Conservation (phyloP, 2,797 vertebrate species). For the Champsocephalus esox region DNA sequence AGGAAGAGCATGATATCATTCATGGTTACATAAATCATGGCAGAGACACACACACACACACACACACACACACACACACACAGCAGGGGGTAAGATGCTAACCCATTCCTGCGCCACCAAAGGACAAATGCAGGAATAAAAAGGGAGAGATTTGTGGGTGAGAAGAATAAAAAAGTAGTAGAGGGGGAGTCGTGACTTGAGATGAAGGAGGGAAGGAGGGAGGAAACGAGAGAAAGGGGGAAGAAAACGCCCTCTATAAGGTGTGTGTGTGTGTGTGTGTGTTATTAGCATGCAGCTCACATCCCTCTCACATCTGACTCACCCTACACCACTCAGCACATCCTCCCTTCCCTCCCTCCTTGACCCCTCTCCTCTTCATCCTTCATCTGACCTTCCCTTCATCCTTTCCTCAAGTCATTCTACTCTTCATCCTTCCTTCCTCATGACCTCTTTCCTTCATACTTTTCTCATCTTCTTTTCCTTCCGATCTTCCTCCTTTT, state of each 20-base stretch:
- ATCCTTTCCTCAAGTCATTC: no score
- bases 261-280: constrained; percentile 23
- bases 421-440: not conserved
- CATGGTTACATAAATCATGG: no score
- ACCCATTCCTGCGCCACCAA: no score
- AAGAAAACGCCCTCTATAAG: constrained; percentile 63
- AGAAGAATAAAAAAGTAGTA: constrained; percentile 22
- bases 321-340: constrained; percentile 45
- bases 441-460: not conserved
- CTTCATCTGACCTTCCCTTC: not conserved
- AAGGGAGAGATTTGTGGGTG: constrained; percentile 45
- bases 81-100: no score
- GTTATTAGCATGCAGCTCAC: constrained; percentile 76
- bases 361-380: not conserved
- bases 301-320: constrained; percentile 75
- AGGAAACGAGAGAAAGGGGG: not conserved
- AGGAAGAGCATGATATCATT: no score
- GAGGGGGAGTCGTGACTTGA: constrained; percentile 51
- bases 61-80: no score
- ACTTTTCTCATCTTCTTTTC: no score
- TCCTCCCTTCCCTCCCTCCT: constrained; percentile 12
- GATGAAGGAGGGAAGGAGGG: constrained; percentile 24
- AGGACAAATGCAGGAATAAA: constrained; percentile 4
- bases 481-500: no score
- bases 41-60: no score